A percentile compares a stretch with the other conserved stretches of the same genome.
Conservation (phyloP, 2,797 vertebrate species). For the Clarias pachynema region DNA sequence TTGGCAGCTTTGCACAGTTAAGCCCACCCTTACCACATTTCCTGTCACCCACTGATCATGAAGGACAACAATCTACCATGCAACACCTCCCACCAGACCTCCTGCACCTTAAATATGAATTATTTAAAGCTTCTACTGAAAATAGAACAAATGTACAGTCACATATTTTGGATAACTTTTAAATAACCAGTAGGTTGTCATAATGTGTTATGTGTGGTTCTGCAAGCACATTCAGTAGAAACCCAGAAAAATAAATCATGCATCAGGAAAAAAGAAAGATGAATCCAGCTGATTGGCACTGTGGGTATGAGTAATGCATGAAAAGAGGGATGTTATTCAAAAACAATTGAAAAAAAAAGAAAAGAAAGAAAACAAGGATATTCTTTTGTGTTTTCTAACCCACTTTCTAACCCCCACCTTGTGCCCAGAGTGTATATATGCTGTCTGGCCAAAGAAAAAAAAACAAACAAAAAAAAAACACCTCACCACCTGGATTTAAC, state of each 20-base stretch:
- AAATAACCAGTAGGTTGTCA: constrained; percentile 39
- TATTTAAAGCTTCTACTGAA: constrained; percentile 25
- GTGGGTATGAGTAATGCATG: neutral
- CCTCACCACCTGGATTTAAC: no score
- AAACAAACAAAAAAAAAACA: no score
- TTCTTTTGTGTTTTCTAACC: constrained; percentile 29
- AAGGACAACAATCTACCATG: constrained; percentile 31
- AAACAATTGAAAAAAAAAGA: neutral
- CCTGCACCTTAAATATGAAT: constrained; percentile 34
- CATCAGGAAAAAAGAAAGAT: constrained; percentile 5
- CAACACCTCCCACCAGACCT: constrained; percentile 32
- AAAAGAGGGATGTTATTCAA: neutral
- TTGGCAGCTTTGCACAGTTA: constrained; percentile 28
- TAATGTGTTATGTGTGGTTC: constrained; percentile 7
- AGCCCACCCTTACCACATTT: constrained; percentile 38
- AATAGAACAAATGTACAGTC: constrained; percentile 28
- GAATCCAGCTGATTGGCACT: constrained; percentile 27
- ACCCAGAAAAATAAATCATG: constrained; percentile 24
- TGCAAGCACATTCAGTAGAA: constrained; percentile 10
- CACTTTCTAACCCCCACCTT: neutral
- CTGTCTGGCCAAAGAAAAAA: no score
- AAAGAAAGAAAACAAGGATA: constrained; percentile 5
- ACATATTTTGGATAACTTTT: constrained; percentile 29
- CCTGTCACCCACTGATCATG: constrained; percentile 40
- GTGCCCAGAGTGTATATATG: no score